These are phyloP conservation scores for Leucophenga varia DNA, from an alignment of 1,140 invertebrate species.

Conservation along the genomic window DNA sequence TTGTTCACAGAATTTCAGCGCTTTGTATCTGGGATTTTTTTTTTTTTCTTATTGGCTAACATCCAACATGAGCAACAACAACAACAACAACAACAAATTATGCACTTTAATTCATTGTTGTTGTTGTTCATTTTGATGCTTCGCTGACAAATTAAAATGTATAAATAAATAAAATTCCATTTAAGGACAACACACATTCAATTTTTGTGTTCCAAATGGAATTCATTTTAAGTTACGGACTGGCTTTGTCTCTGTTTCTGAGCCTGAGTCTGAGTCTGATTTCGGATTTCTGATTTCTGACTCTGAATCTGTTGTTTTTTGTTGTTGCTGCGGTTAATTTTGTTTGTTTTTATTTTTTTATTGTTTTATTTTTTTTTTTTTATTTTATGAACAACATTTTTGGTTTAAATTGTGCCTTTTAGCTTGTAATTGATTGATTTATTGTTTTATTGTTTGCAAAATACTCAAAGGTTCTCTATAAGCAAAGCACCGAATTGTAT, in stretches of 20 bases:
- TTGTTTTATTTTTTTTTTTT: background rate
- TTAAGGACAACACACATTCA: background rate
- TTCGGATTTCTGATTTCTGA: too few relatives aligned
- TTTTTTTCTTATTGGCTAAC: slow-evolving; percentile 37
- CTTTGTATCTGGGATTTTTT: slow-evolving; percentile 4
- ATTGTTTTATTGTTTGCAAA: slow-evolving; percentile 54
- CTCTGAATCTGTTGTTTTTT: too few relatives aligned
- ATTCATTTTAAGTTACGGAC: too few relatives aligned
- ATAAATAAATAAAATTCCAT: slow-evolving; percentile 12
- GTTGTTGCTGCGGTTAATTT: too few relatives aligned
- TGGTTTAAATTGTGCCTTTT: slow-evolving; percentile 4
- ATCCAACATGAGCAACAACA: slow-evolving; percentile 38
- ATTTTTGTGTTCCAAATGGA: too few relatives aligned
- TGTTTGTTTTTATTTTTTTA: too few relatives aligned
- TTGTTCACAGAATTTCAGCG: slow-evolving; percentile 23
- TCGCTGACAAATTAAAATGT: slow-evolving; percentile 28
- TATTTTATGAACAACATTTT: background rate
- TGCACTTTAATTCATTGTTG: slow-evolving; percentile 21
- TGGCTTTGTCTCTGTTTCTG: too few relatives aligned
- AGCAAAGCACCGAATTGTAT: slow-evolving; percentile 19
- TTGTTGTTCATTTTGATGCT: slow-evolving; percentile 14
- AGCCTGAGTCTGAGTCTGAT: too few relatives aligned
- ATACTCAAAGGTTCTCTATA: too few relatives aligned
- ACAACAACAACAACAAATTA: slow-evolving; percentile 17
- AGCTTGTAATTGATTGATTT: slow-evolving; percentile 52